Conservation (phyloP, 2,797 vertebrate genomes). For the Poeciliopsis presidionis region DNA sequence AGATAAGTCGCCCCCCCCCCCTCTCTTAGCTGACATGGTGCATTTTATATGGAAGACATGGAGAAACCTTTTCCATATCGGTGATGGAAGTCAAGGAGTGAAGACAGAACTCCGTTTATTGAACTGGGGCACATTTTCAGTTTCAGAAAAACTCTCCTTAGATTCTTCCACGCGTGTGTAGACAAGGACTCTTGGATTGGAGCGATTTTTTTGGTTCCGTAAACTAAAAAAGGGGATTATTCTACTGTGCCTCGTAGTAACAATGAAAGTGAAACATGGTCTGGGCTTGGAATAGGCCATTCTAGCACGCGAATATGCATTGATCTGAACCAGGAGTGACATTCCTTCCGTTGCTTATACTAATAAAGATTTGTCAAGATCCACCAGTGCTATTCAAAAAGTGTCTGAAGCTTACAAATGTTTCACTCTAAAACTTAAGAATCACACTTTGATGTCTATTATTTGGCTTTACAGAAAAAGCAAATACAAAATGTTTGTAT, state of each 20-base stretch:
- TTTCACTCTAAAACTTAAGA: not conserved
- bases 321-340: not conserved
- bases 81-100: slow-evolving; percentile 40
- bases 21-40: slow-evolving; percentile 23
- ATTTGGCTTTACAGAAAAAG: not conserved
- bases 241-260: not conserved
- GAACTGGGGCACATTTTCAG: slow-evolving; percentile 69
- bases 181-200: slow-evolving; percentile 2
- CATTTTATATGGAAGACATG: slow-evolving; percentile 51
- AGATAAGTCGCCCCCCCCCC: not conserved
- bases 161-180: not conserved
- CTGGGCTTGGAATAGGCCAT: not conserved
- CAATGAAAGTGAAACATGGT: not conserved
- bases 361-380: not conserved
- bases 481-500: not conserved
- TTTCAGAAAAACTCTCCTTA: slow-evolving; percentile 48
- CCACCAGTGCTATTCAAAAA: not conserved
- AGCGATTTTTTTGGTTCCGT: slow-evolving; percentile 16
- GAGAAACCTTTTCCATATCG: slow-evolving; percentile 33
- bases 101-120: slow-evolving; percentile 60
- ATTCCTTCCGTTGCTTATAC: not conserved
- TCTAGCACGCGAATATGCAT: not conserved
- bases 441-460: not conserved
- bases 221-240: slow-evolving; percentile 34
- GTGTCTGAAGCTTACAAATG: not conserved